Evolutionary conservation across 1,140 invertebrate genomes (phyloP).

Genomic region (Octopus bimaculoides): DNA sequence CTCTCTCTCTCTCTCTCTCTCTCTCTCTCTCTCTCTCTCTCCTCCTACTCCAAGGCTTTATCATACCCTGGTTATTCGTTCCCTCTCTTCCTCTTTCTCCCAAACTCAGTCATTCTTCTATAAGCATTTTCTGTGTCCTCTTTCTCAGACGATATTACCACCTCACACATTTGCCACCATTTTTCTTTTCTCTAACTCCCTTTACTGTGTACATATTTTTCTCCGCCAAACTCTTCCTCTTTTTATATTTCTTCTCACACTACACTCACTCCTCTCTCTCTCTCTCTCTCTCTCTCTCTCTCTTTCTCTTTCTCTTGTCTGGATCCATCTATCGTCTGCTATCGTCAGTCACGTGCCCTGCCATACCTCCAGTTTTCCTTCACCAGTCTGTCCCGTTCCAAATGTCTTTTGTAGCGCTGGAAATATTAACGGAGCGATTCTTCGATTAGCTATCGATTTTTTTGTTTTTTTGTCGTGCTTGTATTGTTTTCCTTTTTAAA

Average conservation of each 20-base stretch:
- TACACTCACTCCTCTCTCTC: neutral
- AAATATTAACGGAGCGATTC: too few relatives aligned
- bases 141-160: too few relatives aligned
- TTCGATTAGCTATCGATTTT: too few relatives aligned
- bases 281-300: neutral
- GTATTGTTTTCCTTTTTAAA: too few relatives aligned
- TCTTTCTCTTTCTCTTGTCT: neutral
- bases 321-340: neutral
- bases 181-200: neutral
- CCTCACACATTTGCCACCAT: neutral
- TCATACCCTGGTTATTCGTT: neutral
- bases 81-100: neutral
- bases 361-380: too few relatives aligned
- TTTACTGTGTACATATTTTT: neutral
- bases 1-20: neutral
- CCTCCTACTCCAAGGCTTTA: neutral
- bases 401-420: too few relatives aligned
- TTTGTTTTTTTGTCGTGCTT: too few relatives aligned
- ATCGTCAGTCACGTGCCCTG: neutral
- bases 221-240: neutral
- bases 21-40: neutral
- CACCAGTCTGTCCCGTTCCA: too few relatives aligned
- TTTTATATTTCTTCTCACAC: neutral
- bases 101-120: too few relatives aligned
- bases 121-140: too few relatives aligned